These are phyloP conservation scores for Bombycilla garrulus DNA, from an alignment of 2,113 vertebrate genomes.

Conservation along the genomic window DNA sequence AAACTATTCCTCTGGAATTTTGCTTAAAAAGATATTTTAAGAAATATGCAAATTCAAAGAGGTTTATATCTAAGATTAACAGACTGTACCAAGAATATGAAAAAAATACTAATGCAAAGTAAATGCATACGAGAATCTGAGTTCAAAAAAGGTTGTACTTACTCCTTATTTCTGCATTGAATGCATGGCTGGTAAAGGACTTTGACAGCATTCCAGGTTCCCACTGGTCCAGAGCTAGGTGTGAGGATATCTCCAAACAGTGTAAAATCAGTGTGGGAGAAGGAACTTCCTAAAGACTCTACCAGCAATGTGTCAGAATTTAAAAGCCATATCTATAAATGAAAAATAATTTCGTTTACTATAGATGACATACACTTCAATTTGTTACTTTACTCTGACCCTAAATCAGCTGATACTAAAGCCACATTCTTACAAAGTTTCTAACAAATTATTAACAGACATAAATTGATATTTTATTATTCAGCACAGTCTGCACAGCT, in stretches of 20 bases:
- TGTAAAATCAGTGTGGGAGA: conserved; percentile 33
- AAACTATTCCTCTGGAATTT: background rate
- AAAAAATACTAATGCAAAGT: background rate
- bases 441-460: background rate
- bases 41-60: background rate
- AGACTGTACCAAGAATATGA: background rate
- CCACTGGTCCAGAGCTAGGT: conserved; percentile 40
- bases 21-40: background rate
- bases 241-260: conserved; percentile 52
- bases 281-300: conserved; percentile 69
- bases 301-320: conserved; percentile 89
- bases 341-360: conserved; percentile 28
- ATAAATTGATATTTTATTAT: background rate
- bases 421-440: background rate
- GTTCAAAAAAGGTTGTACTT: conserved; percentile 60
- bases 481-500: background rate
- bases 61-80: background rate
- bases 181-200: conserved; percentile 86
- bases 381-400: background rate
- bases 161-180: conserved; percentile 82
- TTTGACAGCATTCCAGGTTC: conserved; percentile 79
- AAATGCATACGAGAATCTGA: background rate
- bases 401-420: background rate
- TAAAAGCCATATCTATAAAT: conserved; percentile 89
- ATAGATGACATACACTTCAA: background rate